These are phyloP conservation scores for Criorhina ranunculi DNA, from an alignment of 2,888 invertebrate genomes.

Conservation along the genomic window DNA sequence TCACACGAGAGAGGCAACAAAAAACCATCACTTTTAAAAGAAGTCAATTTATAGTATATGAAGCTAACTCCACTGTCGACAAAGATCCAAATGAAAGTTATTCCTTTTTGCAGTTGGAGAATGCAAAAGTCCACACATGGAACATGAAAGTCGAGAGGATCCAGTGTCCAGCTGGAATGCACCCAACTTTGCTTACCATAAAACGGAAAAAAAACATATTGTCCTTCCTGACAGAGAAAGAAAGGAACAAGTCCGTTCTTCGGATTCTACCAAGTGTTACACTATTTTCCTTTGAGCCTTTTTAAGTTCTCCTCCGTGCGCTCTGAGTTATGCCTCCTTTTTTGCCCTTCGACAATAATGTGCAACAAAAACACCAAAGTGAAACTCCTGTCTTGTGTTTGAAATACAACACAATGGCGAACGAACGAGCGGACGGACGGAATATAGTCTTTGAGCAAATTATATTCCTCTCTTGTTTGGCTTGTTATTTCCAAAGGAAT, in stretches of 20 bases:
- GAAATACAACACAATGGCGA: constrained; percentile 50
- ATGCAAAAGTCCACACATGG: constrained; percentile 52
- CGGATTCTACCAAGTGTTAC: constrained; percentile 58
- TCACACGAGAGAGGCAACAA: constrained; percentile 12
- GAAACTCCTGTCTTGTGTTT: constrained; percentile 27
- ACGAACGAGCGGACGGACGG: constrained; percentile 11
- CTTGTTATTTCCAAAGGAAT: constrained; percentile 34
- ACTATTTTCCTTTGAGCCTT: constrained; percentile 61
- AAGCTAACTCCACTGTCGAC: constrained; percentile 44
- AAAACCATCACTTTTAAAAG: constrained; percentile 17
- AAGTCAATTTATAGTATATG: constrained; percentile 57
- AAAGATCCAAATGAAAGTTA: constrained; percentile 22
- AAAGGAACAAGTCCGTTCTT: constrained; percentile 36
- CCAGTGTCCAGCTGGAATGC: constrained; percentile 57
- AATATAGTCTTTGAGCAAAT: constrained; percentile 54
- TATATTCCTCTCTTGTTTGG: constrained; percentile 32
- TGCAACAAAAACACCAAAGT: constrained; percentile 28
- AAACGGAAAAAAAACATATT: constrained; percentile 36
- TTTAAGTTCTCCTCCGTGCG: constrained; percentile 19
- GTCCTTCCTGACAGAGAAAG: constrained; percentile 52
- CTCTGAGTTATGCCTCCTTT: constrained; percentile 27
- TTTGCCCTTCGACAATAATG: constrained; percentile 8
- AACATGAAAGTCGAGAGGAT: constrained; percentile 11
- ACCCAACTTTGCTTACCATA: constrained; percentile 52
- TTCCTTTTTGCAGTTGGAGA: constrained; percentile 28